Base-by-base conservation (phyloP, 2,888 invertebrate genomes). In the Drosophila birchii region DNA sequence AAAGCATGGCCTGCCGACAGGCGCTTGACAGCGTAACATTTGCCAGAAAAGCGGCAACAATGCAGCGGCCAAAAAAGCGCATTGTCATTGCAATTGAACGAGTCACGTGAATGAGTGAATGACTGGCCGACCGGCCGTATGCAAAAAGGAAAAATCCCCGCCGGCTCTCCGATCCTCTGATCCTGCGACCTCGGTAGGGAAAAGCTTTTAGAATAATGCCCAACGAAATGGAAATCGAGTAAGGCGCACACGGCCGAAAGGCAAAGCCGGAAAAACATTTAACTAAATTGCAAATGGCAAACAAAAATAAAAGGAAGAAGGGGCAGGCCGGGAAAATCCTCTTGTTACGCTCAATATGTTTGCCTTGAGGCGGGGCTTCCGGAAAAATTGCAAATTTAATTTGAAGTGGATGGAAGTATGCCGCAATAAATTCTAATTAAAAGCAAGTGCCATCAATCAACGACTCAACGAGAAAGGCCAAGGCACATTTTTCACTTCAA, bases 351-450 rank as follows among this genome's bases (percentile, higher is more conserved):
- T 68, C 68, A 57, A 68, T 68, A 68, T 67, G 36, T 43, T 49
- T 49, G 41, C 23, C 68, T 41, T n/a, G 32, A 20, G 68, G 68
- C 68, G 49, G 49, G 41, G 41, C 34, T 56, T 36, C 36, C 29
- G 32, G 43, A 43, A 57, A 57, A 57, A 68, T 68, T 57, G 57
- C 68, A 68, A 67, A 57, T 67, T 67, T 68, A 56, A 76, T 80
- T 78, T 64, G 41, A 56, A 67, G 68, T 56, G 56, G 38, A 51
- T 66, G 39, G 67, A 68, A 70, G 78, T 80, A 70, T 73, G 78
- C 80, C 82, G 67, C 80, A 82, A 82, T 80, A 80, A 78, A 80
- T 82, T 80, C 78, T 82, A 80, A 80, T 80, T 82, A 80, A 78
- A 82, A 59, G 69, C 80, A 80, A 80, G 80, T 80, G 78, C 78